Conservation (phyloP, 2,797 vertebrate species). For the Enteromius unitaeniatus region DNA sequence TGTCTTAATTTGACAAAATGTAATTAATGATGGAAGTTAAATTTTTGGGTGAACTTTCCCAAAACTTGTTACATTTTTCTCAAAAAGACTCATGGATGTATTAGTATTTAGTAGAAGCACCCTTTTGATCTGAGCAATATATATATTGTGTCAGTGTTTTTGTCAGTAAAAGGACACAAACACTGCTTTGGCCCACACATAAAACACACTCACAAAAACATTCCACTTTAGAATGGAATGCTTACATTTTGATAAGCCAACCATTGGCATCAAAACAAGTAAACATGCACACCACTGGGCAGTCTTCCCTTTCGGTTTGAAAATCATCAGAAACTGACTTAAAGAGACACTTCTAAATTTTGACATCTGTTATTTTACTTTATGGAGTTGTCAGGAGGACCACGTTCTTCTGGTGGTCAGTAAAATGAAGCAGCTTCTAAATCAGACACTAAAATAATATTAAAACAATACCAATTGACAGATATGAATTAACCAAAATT, state of each 20-base stretch:
- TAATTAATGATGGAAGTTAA: too few relatives aligned
- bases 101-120: too few relatives aligned
- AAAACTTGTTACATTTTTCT: too few relatives aligned
- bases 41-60: too few relatives aligned
- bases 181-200: not conserved
- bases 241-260: slow-evolving; percentile 1
- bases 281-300: not conserved
- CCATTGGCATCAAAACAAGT: not conserved
- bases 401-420: not conserved
- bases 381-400: not conserved
- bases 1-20: too few relatives aligned
- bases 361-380: not conserved
- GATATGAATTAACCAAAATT: slow-evolving; percentile 2
- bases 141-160: too few relatives aligned
- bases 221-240: not conserved
- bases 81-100: too few relatives aligned
- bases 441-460: not conserved
- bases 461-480: slow-evolving; percentile 2
- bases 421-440: not conserved
- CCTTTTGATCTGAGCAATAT: too few relatives aligned
- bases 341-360: not conserved
- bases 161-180: not conserved
- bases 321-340: not conserved
- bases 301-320: not conserved
- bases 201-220: not conserved